phyloP scores from a whole-genome alignment of 2,888 invertebrate species.

The Argynnis bischoffii region DNA sequence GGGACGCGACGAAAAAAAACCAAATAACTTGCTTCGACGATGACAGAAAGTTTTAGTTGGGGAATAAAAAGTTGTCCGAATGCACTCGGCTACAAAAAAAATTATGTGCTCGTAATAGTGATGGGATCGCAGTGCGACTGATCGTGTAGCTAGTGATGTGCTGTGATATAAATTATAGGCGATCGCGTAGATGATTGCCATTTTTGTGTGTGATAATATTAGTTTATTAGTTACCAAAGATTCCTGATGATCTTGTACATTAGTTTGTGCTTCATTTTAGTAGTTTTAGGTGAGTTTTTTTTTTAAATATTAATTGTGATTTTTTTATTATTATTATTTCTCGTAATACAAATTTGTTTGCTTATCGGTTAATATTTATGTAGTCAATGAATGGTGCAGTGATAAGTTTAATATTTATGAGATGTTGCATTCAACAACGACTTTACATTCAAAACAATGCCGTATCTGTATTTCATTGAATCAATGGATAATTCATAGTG shows the following conservation, averaged over 20 bases:
- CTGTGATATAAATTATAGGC: slow-evolving; percentile 79
- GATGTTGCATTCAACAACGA: slow-evolving; percentile 6
- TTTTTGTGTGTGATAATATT: slow-evolving; percentile 74
- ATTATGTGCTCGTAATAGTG: slow-evolving; percentile 71
- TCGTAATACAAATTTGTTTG: background rate
- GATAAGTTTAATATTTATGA: slow-evolving; percentile 27
- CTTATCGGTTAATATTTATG: background rate
- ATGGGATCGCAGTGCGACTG: slow-evolving; percentile 78
- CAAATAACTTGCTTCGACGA: slow-evolving; percentile 57
- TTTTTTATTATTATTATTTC: background rate
- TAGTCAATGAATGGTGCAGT: slow-evolving; percentile 15
- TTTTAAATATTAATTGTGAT: background rate
- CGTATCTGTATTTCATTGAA: slow-evolving; percentile 21
- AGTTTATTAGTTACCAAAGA: slow-evolving; percentile 82
- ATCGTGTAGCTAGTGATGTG: slow-evolving; percentile 79
- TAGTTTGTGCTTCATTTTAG: slow-evolving; percentile 82
- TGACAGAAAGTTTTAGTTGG: slow-evolving; percentile 75
- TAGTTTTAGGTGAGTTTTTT: slow-evolving; percentile 77
- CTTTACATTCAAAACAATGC: slow-evolving; percentile 12
- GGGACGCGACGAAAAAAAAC: slow-evolving; percentile 58
- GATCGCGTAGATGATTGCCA: slow-evolving; percentile 78
- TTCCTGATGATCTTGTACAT: slow-evolving; percentile 82
- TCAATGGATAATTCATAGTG: slow-evolving; percentile 26
- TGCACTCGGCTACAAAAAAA: slow-evolving; percentile 75
- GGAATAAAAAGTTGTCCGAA: slow-evolving; percentile 74